Evolutionary conservation across 2,797 vertebrate genomes (phyloP), one percentile per base, ranked within the genome.

Genomic region (Cyclopterus lumpus): DNA sequence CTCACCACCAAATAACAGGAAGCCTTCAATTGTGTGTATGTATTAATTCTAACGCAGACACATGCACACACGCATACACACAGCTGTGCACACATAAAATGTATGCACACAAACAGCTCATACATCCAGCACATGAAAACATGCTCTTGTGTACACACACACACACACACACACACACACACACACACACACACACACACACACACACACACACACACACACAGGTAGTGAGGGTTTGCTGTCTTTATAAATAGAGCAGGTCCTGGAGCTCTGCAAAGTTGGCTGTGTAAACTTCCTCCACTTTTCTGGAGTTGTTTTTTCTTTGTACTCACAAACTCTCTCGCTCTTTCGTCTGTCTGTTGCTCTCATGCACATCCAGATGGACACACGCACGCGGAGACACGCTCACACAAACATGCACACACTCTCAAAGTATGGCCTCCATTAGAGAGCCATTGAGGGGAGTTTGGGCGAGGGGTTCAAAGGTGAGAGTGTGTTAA

Each of bases 1-100:
- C 89, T 92, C 81, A 92, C 93, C 93, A 64, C 93, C 92, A 95
- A 95, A 95, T 95, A 95, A 95, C 95, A 95, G 95, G 95, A 95
- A 95, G 92, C 89, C 93, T 95, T 95, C 94, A 94, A 95, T 95
- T 95, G 94, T 93, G 91, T 62, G 70, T 93, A 93, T 96, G 95
- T 95, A 95, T 95, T 95, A 95, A 95, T 95, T 93, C 93, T 91
- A 91, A 88, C 58, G 11, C 75, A 22, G 86, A 78, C 72, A 30
- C 76, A 48, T 61, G 54, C 57, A 63, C 78, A 26, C 48, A 65
- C 24, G n/a, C 53, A 72, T 1, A 75, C 76, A 71, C 61, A 61
- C 28, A 36, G 51, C 5, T 9, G 22, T 28, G 44, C 44, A 67
- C 44, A 49, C 2, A 36, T 42, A 38, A 69, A 77, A 82, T 71